Evolutionary conservation across 2,888 invertebrate species (phyloP), one percentile per base, ranked within the genome.

Genomic region (Hyposoter dolosus): DNA sequence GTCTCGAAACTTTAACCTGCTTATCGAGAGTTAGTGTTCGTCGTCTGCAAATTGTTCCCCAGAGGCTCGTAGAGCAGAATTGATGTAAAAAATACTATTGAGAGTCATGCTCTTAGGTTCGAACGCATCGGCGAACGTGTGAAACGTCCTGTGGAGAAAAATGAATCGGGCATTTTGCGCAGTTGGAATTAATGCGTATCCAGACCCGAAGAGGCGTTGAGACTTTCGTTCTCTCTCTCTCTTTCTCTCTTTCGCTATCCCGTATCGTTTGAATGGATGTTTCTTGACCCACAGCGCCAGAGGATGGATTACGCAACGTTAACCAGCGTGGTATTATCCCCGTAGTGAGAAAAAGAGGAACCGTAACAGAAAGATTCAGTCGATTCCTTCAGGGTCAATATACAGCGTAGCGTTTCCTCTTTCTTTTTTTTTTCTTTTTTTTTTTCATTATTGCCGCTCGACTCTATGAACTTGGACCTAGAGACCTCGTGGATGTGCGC

Each of bases 271-370:
- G 45, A 19, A 69, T 45, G 74, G 56, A 56, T 69, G 28, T 69
- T 9, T 9, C 72, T 50, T 28, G 79, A 45, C 76, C 60, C 56
- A 68, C 81, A 79, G 53, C 79, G 82, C 84, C 79, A 32, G 83
- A 83, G 82, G 87, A 74, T 85, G 87, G 86, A 84, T 88, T 87
- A 82, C 82, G 88, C 83, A 87, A 88, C 76, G 82, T 81, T 83
- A 81, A 83, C 80, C 83, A 74, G 79, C 79, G 40, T 68, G 83
- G 74, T 83, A 83, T 79, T 63, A 60, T 63, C 50, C 19, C 23
- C 87, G 81, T 23, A 28, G 63, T 32, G 63, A 63, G 63, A 63
- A 12, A 75, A 81, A 86, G 86, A 81, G 66, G 53, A 81, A 72
- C 75, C 53, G 72, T 78, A 72, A 40, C 47, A 53, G n/a, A 10